phyloP scores from a whole-genome alignment of 2,888 invertebrate genomes.

The Nomada ruficornis region DNA sequence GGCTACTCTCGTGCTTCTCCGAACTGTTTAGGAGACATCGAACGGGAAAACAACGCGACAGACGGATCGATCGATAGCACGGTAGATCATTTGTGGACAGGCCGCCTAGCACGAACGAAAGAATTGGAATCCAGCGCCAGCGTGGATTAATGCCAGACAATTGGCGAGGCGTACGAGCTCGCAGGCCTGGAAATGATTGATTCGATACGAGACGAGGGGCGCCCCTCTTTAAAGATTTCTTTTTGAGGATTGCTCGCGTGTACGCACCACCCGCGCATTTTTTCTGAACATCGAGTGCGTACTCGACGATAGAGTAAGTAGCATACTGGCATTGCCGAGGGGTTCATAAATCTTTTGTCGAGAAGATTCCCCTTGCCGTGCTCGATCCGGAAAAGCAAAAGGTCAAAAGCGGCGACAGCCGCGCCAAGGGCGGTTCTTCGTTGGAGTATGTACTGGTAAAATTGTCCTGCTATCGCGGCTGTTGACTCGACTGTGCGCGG shows the following conservation, averaged over 20 bases:
- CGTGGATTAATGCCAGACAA: slow-evolving; percentile 48
- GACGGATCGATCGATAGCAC: too few species aligned
- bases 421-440: slow-evolving; percentile 57
- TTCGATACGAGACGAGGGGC: slow-evolving; percentile 43
- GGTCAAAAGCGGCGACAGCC: slow-evolving; percentile 65
- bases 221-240: slow-evolving; percentile 59
- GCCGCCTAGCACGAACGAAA: too few species aligned
- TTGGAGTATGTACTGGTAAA: slow-evolving; percentile 44
- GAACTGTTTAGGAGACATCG: too few species aligned
- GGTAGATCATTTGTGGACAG: too few species aligned
- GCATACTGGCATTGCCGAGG: slow-evolving; percentile 73
- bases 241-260: slow-evolving; percentile 70
- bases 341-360: slow-evolving; percentile 78
- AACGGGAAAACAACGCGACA: too few species aligned
- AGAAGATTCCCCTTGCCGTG: slow-evolving; percentile 64
- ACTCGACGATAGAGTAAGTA: slow-evolving; percentile 75
- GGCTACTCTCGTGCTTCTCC: too few species aligned
- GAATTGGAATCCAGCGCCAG: slow-evolving; percentile 9
- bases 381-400: slow-evolving; percentile 67
- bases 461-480: slow-evolving; percentile 71
- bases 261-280: slow-evolving; percentile 66
- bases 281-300: slow-evolving; percentile 66
- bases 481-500: slow-evolving; percentile 61
- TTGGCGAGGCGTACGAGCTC: slow-evolving; percentile 41
- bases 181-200: slow-evolving; percentile 60